Conservation (phyloP, 2,797 vertebrate species). For the Psittacula derbiana region DNA sequence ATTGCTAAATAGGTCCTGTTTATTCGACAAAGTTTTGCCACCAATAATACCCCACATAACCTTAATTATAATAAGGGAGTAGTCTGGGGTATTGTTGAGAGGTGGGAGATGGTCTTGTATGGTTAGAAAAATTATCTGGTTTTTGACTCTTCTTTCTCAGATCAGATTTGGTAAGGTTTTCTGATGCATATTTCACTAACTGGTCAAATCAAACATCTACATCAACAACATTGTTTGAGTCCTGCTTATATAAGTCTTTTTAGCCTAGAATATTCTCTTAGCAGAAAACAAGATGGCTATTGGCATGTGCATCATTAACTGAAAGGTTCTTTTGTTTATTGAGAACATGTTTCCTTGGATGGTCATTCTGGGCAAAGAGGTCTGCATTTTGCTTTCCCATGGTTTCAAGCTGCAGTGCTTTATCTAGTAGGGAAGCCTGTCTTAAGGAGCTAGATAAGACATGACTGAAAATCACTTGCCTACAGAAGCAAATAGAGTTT, state of each 20-base stretch:
- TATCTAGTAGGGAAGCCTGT: not conserved
- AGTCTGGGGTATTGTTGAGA: not conserved
- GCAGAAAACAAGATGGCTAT: not conserved
- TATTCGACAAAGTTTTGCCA: not conserved
- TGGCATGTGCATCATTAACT: not conserved
- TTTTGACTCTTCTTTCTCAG: not conserved
- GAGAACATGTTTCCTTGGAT: not conserved
- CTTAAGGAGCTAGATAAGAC: not conserved
- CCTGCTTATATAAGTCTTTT: not conserved
- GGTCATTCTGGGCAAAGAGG: not conserved
- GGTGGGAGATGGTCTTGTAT: not conserved
- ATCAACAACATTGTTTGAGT: not conserved
- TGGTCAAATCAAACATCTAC: not conserved
- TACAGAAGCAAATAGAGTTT: not conserved
- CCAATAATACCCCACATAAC: not conserved
- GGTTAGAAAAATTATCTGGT: not conserved
- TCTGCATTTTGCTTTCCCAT: not conserved
- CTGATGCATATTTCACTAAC: not conserved
- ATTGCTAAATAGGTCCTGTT: slow-evolving; percentile 7
- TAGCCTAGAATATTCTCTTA: not conserved
- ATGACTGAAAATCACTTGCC: not conserved
- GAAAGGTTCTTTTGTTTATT: not conserved
- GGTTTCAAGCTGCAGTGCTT: not conserved
- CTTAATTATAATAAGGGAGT: slow-evolving; percentile 3
- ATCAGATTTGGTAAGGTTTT: not conserved